Evolutionary conservation across 2,888 invertebrate species (phyloP), one percentile per base, ranked within the genome.

Genomic region (Mimas tiliae): DNA sequence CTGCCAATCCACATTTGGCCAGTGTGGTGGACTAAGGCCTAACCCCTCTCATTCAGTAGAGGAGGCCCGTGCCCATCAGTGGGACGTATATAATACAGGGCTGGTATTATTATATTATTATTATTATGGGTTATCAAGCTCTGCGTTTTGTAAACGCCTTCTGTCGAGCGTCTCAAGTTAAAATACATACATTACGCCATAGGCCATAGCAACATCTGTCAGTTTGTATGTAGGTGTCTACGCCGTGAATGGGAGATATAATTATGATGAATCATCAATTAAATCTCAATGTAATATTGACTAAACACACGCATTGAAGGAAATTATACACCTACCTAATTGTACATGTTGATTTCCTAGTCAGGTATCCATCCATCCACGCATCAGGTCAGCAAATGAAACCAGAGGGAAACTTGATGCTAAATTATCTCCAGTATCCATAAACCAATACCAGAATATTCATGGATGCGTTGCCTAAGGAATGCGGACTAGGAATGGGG

Each of bases 101-200:
- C n/a, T n/a, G n/a, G n/a, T n/a, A n/a, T n/a, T n/a, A n/a, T n/a
- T n/a, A n/a, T n/a, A n/a, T n/a, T n/a, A n/a, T n/a, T n/a, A n/a
- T n/a, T 27, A 27, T 1, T 4, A 27, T 27, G 27, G 27, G 27
- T 27, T 27, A 27, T 27, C 27, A 27, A 27, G 27, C 4, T 4
- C 27, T 27, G 38, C 38, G 38, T 38, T 6, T 38, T 38, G 7
- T 7, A 7, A 38, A 38, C 38, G 38, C 16, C 38, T 38, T 16
- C 53, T 34, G 34, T 34, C 9, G 16, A 55, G 34, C n/a, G 34
- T 16, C 9, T 34, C 11, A 9, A 55, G 3, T 16, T 55, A 16
- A 34, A 55, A 70, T 70, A 70, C 69, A 66, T 70, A 50, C 3
- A 71, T 74, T 66, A 65, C 33, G 58, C 38, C 45, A 48, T 19